Conservation (phyloP, 2,113 vertebrate species). For the Upupa epops region DNA sequence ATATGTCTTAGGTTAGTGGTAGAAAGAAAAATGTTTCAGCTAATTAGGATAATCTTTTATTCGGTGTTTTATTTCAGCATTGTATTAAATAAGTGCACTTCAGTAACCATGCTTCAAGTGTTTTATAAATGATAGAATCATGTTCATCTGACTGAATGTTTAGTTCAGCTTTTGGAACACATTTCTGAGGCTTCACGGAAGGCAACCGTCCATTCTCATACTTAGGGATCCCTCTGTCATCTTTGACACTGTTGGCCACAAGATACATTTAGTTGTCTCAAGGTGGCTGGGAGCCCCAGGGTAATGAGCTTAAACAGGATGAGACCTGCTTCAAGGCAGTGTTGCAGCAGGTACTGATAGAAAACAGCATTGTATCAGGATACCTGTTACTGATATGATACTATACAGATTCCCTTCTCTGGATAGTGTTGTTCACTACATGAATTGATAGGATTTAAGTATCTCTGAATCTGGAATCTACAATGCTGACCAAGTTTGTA, state of each 20-base stretch:
- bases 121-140: slow-evolving; percentile 8
- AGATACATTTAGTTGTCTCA: not conserved
- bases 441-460: not conserved
- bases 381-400: not conserved
- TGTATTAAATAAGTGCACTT: slow-evolving; percentile 9
- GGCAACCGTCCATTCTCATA: not conserved
- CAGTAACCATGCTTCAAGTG: not conserved
- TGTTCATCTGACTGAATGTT: not conserved
- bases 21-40: slow-evolving; percentile 59
- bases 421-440: not conserved
- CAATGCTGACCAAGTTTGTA: not conserved
- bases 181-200: not conserved
- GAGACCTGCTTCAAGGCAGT: slow-evolving; percentile 4
- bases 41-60: slow-evolving; percentile 59
- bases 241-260: not conserved
- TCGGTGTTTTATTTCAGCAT: slow-evolving; percentile 34
- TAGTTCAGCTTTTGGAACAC: not conserved
- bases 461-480: not conserved
- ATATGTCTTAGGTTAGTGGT: slow-evolving; percentile 44
- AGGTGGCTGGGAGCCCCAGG: not conserved
- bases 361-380: not conserved
- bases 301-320: slow-evolving; percentile 1
- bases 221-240: not conserved
- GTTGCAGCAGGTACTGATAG: not conserved
- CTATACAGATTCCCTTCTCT: not conserved